phyloP scores from a whole-genome alignment of 2,888 invertebrate genomes.

The Zootermopsis nevadensis region DNA sequence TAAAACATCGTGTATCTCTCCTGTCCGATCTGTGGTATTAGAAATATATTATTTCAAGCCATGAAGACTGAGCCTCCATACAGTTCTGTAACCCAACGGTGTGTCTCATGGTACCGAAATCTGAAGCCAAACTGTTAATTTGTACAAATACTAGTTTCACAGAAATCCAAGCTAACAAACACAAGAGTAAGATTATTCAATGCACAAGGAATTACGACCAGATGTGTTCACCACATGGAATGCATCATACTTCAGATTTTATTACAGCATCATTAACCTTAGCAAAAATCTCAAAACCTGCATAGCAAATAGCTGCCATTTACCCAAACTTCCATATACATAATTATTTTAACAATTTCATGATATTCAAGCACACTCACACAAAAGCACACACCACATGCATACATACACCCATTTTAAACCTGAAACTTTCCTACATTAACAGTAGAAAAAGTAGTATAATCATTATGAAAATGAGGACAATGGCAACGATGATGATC shows the following conservation, averaged over 20 bases:
- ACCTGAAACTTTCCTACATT: background rate
- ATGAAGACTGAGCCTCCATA: too few species aligned
- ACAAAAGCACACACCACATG: background rate
- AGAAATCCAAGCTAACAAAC: too few species aligned
- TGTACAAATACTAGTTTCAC: too few species aligned
- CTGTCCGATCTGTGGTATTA: too few species aligned
- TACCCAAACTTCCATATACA: background rate
- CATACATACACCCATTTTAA: background rate
- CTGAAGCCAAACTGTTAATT: too few species aligned
- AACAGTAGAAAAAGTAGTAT: constrained; percentile 30
- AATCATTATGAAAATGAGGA: constrained; percentile 23
- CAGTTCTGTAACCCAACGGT: too few species aligned
- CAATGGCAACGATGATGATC: background rate
- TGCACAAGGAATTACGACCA: background rate
- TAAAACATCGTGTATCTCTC: too few species aligned
- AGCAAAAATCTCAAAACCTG: background rate
- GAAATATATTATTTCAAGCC: too few species aligned
- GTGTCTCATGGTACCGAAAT: too few species aligned
- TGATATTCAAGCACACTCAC: background rate
- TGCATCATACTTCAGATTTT: background rate
- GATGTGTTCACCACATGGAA: background rate
- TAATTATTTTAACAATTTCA: background rate
- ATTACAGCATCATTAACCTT: background rate
- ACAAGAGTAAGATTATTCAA: too few species aligned
- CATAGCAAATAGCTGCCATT: background rate